These are phyloP conservation scores for Drosophila tani DNA, from an alignment of 1,140 invertebrate species.

Conservation along the genomic window DNA sequence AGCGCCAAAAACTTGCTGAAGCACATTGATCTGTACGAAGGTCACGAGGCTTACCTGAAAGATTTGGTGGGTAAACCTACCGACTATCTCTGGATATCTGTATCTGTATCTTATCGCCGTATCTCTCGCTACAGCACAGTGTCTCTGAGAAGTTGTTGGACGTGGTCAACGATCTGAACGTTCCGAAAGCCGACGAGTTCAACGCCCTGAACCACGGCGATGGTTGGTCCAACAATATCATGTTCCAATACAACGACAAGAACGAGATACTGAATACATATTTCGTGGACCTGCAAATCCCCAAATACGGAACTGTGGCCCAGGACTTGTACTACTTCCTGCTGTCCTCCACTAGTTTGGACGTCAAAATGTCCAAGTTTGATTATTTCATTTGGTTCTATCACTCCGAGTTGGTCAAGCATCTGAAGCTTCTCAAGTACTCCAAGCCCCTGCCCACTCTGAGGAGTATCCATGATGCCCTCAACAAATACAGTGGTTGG, in stretches of 20 bases:
- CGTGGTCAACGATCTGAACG: slow-evolving; percentile 10
- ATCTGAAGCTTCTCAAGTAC: slow-evolving; percentile 63
- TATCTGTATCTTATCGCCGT: background rate
- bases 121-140: slow-evolving; percentile 5
- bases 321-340: slow-evolving; percentile 82
- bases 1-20: slow-evolving; percentile 13
- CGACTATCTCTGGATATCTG: background rate
- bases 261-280: slow-evolving; percentile 70
- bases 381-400: slow-evolving; percentile 76
- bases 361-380: slow-evolving; percentile 64
- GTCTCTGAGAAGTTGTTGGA: slow-evolving; percentile 36
- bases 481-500: slow-evolving; percentile 63
- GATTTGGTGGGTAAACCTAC: slow-evolving; percentile 40
- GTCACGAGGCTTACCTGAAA: slow-evolving; percentile 51
- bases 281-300: slow-evolving; percentile 70
- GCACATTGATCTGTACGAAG: slow-evolving; percentile 37
- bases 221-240: slow-evolving; percentile 86
- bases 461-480: slow-evolving; percentile 50
- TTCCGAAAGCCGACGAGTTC: slow-evolving; percentile 85
- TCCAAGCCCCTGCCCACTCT: slow-evolving; percentile 54
- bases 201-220: slow-evolving; percentile 89
- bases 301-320: slow-evolving; percentile 61
- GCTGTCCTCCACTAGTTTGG: slow-evolving; percentile 53
- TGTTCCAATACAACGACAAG: slow-evolving; percentile 86
- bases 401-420: slow-evolving; percentile 56